phyloP scores from a whole-genome alignment of 2,797 vertebrate genomes.

The Buphagus erythrorhynchus region DNA sequence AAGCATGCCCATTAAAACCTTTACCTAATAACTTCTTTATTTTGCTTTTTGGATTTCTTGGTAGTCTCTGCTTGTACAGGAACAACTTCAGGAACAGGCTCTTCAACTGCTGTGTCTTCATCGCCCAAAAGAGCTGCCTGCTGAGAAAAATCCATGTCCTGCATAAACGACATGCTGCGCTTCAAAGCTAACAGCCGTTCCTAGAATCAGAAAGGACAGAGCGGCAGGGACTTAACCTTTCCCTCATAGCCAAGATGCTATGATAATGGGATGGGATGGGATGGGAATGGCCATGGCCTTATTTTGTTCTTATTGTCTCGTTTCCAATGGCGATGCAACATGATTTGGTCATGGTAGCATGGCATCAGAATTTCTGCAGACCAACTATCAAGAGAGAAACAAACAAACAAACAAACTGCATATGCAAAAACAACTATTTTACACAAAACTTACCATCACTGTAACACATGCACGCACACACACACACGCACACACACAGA shows the following conservation, averaged over 20 bases:
- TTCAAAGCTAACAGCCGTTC: slow-evolving; percentile 97
- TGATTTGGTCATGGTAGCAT: slow-evolving; percentile 66
- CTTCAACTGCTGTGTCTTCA: slow-evolving; percentile 87
- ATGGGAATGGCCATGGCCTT: slow-evolving; percentile 72
- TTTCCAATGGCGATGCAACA: slow-evolving; percentile 59
- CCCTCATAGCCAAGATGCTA: slow-evolving; percentile 77
- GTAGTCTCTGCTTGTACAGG: slow-evolving; percentile 89
- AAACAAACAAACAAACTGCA: slow-evolving; percentile 55
- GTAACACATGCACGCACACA: background rate
- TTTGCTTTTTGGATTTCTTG: slow-evolving; percentile 95
- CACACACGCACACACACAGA: background rate
- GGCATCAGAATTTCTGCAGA: slow-evolving; percentile 64
- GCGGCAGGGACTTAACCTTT: slow-evolving; percentile 80
- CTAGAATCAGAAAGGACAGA: slow-evolving; percentile 87
- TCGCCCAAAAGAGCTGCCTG: slow-evolving; percentile 96
- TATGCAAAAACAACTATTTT: slow-evolving; percentile 36
- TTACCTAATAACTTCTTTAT: slow-evolving; percentile 93
- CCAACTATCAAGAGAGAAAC: slow-evolving; percentile 61
- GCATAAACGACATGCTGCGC: slow-evolving; percentile 99
- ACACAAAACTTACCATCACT: slow-evolving; percentile 29
- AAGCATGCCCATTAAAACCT: slow-evolving; percentile 1
- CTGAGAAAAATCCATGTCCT: slow-evolving; percentile 98
- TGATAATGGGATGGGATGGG: slow-evolving; percentile 76
- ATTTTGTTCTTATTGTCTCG: slow-evolving; percentile 68
- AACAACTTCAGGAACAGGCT: slow-evolving; percentile 88